Conservation (phyloP, 2,797 vertebrate genomes). For the Tauraco hartlaubi region DNA sequence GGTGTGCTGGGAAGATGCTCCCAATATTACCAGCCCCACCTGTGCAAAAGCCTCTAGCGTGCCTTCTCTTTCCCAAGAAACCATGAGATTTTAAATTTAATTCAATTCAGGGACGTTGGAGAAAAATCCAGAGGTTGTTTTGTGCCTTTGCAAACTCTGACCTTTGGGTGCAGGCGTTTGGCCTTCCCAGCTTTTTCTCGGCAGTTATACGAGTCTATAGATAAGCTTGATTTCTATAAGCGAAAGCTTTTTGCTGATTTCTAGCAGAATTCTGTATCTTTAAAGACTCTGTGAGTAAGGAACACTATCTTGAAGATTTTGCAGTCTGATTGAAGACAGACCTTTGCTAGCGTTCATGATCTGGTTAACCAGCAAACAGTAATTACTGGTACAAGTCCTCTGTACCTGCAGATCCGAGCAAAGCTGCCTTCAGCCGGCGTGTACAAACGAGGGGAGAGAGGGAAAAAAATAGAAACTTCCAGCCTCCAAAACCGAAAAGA, state of each 20-base stretch:
- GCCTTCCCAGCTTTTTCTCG: background rate
- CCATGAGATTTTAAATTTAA: background rate
- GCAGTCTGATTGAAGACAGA: background rate
- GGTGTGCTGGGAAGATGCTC: background rate
- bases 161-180: background rate
- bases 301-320: background rate
- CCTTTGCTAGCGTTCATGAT: background rate
- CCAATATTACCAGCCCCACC: background rate
- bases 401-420: background rate
- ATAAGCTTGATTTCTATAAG: background rate
- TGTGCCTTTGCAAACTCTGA: background rate
- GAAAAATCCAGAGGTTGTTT: background rate
- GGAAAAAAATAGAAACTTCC: slow-evolving; percentile 4
- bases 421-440: background rate
- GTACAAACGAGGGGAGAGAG: background rate
- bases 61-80: background rate
- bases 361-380: background rate
- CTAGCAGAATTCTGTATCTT: background rate
- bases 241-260: background rate
- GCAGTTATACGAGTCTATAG: background rate
- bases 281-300: background rate
- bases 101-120: background rate
- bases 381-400: background rate
- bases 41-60: background rate
- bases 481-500: background rate